Conservation (phyloP, 2,888 invertebrate genomes). For the Napeogenes inachia region DNA sequence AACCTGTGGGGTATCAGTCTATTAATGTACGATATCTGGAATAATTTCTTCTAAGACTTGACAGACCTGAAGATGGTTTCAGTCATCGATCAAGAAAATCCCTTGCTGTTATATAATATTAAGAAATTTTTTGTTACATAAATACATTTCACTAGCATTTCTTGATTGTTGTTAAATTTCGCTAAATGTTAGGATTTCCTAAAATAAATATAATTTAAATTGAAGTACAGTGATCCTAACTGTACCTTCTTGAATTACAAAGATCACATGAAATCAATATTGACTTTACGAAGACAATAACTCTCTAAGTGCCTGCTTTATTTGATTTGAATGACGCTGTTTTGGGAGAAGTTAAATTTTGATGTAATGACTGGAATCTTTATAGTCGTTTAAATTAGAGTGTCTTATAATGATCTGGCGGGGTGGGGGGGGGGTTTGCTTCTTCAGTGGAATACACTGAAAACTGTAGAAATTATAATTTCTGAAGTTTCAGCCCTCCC, state of each 20-base stretch:
- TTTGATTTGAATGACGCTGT: slow-evolving; percentile 5
- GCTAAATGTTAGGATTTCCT: too few species aligned
- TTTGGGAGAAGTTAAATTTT: slow-evolving; percentile 16
- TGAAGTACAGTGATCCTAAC: too few species aligned
- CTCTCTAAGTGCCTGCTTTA: background rate
- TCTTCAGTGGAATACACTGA: background rate
- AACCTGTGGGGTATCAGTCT: slow-evolving; percentile 39
- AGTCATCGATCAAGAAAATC: too few species aligned
- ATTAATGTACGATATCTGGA: too few species aligned
- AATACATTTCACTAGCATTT: too few species aligned
- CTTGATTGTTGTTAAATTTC: too few species aligned
- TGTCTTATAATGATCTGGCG: background rate
- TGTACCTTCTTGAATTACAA: too few species aligned
- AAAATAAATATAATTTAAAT: too few species aligned
- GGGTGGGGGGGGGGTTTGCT: background rate
- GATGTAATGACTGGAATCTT: slow-evolving; percentile 10
- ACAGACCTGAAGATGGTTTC: background rate
- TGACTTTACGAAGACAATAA: background rate
- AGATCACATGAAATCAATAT: too few species aligned
- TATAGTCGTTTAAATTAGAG: slow-evolving; percentile 8
- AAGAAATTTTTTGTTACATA: too few species aligned
- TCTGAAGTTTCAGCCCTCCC: too few species aligned
- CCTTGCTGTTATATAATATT: too few species aligned
- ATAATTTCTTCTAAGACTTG: background rate
- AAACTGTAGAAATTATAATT: background rate